Evolutionary conservation across 2,888 invertebrate genomes (phyloP).

Genomic region (Autographa gamma): DNA sequence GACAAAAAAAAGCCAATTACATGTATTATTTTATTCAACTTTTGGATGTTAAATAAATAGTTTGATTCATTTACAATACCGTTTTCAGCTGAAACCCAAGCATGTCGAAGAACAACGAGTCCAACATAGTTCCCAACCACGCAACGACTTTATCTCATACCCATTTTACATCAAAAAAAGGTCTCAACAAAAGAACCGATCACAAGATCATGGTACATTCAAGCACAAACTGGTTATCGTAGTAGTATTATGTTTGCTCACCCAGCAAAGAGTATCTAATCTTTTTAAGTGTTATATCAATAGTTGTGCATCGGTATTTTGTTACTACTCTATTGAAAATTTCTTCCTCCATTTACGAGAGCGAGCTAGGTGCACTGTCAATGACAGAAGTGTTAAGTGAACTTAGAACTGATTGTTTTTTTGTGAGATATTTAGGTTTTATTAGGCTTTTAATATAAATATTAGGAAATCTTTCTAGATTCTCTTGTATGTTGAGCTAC

Average conservation of each 20-base stretch:
- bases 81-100: too few species aligned
- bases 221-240: not conserved
- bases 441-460: not conserved
- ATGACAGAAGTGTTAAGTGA: constrained; percentile 34
- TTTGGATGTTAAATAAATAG: too few species aligned
- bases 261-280: constrained; percentile 44
- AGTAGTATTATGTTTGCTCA: constrained; percentile 13
- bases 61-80: too few species aligned
- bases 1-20: too few species aligned
- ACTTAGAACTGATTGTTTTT: not conserved
- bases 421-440: not conserved
- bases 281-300: constrained; percentile 54
- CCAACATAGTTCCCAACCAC: too few species aligned
- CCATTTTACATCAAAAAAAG: too few species aligned
- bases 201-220: not conserved
- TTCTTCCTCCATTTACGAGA: constrained; percentile 60
- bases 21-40: too few species aligned
- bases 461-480: too few species aligned
- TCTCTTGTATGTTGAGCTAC: too few species aligned
- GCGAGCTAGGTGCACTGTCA: constrained; percentile 58
- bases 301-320: constrained; percentile 54
- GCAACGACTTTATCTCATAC: too few species aligned
- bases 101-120: too few species aligned
- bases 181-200: not conserved
- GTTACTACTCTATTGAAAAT: constrained; percentile 58